These are phyloP conservation scores for Gallinago jamesoni DNA, from an alignment of 2,113 vertebrate species.

Conservation along the genomic window DNA sequence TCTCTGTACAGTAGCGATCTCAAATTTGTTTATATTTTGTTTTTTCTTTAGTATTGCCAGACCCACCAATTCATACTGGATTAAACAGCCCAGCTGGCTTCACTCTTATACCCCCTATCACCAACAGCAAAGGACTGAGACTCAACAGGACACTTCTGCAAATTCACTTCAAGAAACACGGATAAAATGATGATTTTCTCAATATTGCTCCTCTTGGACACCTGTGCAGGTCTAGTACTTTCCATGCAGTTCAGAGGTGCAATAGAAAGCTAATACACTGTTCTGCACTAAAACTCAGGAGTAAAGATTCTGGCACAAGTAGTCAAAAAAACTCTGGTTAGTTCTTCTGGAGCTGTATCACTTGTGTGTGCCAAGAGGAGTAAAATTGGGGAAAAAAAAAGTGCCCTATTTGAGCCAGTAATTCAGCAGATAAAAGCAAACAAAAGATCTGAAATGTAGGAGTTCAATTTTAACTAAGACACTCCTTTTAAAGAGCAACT, in stretches of 20 bases:
- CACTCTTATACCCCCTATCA: background rate
- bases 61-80: background rate
- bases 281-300: background rate
- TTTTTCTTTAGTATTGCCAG: background rate
- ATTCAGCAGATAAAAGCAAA: background rate
- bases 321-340: background rate
- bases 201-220: background rate
- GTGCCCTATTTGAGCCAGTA: background rate
- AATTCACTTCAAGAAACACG: background rate
- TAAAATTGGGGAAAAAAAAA: background rate
- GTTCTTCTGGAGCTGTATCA: background rate
- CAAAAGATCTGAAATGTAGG: background rate
- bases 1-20: background rate
- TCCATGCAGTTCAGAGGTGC: background rate
- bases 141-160: background rate
- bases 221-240: background rate
- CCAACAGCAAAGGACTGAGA: background rate
- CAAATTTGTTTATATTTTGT: background rate
- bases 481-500: background rate
- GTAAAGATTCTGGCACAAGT: background rate
- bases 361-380: background rate
- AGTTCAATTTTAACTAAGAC: background rate
- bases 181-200: background rate
- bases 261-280: background rate
- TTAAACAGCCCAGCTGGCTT: background rate